Evolutionary conservation across 2,888 invertebrate genomes (phyloP).

Genomic region (Conops quadrifasciatus): DNA sequence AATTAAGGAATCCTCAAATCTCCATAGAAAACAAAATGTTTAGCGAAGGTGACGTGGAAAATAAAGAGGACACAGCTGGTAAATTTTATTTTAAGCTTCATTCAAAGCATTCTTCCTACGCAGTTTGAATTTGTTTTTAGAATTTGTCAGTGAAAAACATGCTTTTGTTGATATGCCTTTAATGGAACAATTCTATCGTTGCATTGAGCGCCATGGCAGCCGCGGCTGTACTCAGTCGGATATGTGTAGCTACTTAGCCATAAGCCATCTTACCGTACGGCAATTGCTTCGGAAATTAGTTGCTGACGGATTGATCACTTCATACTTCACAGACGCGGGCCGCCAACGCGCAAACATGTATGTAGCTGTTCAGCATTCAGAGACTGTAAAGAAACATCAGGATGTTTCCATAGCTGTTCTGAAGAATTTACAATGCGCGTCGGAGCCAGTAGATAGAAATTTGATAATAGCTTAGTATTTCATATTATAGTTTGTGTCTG

Average conservation of each 20-base stretch:
- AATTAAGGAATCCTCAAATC: slow-evolving; percentile 69
- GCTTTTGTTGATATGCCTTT: slow-evolving; percentile 62
- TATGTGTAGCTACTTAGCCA: slow-evolving; percentile 62
- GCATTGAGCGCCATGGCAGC: slow-evolving; percentile 66
- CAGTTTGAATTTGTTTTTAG: slow-evolving; percentile 46
- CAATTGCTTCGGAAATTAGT: slow-evolving; percentile 65
- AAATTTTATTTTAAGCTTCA: slow-evolving; percentile 23
- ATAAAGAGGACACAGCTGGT: slow-evolving; percentile 59
- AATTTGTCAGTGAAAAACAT: slow-evolving; percentile 52
- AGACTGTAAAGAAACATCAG: slow-evolving; percentile 43
- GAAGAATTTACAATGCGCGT: slow-evolving; percentile 51
- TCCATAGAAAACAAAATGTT: slow-evolving; percentile 66
- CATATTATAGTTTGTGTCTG: not conserved
- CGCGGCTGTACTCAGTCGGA: slow-evolving; percentile 68
- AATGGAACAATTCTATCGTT: slow-evolving; percentile 67
- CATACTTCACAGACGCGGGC: slow-evolving; percentile 68
- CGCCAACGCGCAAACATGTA: slow-evolving; percentile 67
- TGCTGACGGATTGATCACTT: slow-evolving; percentile 63
- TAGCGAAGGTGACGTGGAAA: slow-evolving; percentile 65
- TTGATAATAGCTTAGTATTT: too few relatives aligned
- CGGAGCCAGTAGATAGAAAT: slow-evolving; percentile 52
- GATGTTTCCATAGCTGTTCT: slow-evolving; percentile 42
- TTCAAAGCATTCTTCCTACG: not conserved
- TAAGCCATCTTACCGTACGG: slow-evolving; percentile 66
- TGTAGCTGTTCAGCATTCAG: slow-evolving; percentile 46